phyloP scores from a whole-genome alignment of 2,888 invertebrate genomes.

The Uloborus plumipes region DNA sequence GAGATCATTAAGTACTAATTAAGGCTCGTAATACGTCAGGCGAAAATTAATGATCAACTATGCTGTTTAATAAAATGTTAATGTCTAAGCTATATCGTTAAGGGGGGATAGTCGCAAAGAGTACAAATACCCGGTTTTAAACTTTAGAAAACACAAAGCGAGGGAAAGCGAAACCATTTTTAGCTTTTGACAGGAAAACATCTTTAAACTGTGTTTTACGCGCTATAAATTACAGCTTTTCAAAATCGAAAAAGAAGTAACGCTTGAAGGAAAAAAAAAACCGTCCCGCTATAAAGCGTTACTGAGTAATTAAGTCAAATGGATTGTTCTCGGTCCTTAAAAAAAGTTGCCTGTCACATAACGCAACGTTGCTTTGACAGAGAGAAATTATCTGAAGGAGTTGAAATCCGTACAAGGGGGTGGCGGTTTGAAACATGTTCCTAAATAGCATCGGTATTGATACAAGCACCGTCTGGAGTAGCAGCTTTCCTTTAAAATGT shows the following conservation, averaged over 20 bases:
- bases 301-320: conserved; percentile 40
- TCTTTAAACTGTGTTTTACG: conserved; percentile 26
- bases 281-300: conserved; percentile 7
- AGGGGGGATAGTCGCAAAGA: conserved; percentile 32
- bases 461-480: conserved; percentile 9
- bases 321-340: conserved; percentile 41
- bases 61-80: conserved; percentile 62
- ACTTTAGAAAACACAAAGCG: conserved; percentile 46
- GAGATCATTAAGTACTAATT: conserved; percentile 62
- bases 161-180: conserved; percentile 26
- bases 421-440: conserved; percentile 10
- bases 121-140: conserved; percentile 45
- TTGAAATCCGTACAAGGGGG: conserved; percentile 34
- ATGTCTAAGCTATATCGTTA: conserved; percentile 54
- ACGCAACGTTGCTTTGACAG: conserved; percentile 19
- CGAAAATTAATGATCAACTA: conserved; percentile 56
- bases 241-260: conserved; percentile 6
- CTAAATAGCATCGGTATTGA: conserved; percentile 30
- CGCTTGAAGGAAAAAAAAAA: background rate
- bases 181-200: conserved; percentile 35
- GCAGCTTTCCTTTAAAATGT: conserved; percentile 40
- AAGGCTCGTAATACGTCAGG: conserved; percentile 58
- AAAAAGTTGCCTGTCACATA: conserved; percentile 28
- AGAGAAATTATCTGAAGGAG: conserved; percentile 48
- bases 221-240: conserved; percentile 52